A percentile compares a stretch with the other conserved stretches of the same genome.
These are phyloP conservation scores for Heteromyza rotundicornis DNA, from an alignment of 2,888 invertebrate genomes.

Conservation along the genomic window DNA sequence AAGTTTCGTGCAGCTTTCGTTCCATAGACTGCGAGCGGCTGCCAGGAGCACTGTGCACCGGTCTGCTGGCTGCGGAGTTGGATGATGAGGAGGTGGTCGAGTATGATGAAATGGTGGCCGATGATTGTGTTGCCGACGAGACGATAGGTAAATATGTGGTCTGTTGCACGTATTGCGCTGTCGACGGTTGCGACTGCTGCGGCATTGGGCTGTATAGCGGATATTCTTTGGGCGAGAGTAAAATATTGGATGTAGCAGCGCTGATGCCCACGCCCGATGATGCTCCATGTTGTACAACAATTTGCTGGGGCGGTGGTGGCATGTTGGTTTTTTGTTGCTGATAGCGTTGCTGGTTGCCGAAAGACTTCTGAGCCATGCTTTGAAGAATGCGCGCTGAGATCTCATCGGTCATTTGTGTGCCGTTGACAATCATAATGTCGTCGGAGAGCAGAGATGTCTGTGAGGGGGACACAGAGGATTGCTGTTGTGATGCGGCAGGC, in stretches of 20 bases:
- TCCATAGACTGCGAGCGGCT: conserved; percentile 59
- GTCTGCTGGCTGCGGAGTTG: conserved; percentile 40
- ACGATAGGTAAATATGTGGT: conserved; percentile 29
- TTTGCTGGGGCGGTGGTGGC: conserved; percentile 39
- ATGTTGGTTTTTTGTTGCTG: conserved; percentile 44
- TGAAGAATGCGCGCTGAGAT: conserved; percentile 61
- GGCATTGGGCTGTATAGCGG: conserved; percentile 42
- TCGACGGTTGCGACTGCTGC: conserved; percentile 35
- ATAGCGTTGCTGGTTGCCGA: conserved; percentile 46
- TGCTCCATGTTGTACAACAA: conserved; percentile 21
- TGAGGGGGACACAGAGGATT: conserved; percentile 23
- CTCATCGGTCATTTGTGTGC: conserved; percentile 62
- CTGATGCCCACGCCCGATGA: neutral
- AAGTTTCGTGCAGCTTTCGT: conserved; percentile 51
- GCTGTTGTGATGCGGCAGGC: conserved; percentile 31
- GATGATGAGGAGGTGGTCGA: conserved; percentile 32
- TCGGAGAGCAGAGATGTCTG: conserved; percentile 48
- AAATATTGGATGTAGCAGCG: conserved; percentile 43
- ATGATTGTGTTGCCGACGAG: conserved; percentile 32
- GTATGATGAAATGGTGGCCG: conserved; percentile 10
- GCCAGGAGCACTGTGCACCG: conserved; percentile 51
- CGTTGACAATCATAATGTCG: conserved; percentile 62
- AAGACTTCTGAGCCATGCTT: conserved; percentile 62
- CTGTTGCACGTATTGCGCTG: conserved; percentile 30
- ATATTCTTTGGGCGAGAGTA: conserved; percentile 50